phyloP scores from a whole-genome alignment of 1,140 invertebrate genomes.

The Eriocheir sinensis region DNA sequence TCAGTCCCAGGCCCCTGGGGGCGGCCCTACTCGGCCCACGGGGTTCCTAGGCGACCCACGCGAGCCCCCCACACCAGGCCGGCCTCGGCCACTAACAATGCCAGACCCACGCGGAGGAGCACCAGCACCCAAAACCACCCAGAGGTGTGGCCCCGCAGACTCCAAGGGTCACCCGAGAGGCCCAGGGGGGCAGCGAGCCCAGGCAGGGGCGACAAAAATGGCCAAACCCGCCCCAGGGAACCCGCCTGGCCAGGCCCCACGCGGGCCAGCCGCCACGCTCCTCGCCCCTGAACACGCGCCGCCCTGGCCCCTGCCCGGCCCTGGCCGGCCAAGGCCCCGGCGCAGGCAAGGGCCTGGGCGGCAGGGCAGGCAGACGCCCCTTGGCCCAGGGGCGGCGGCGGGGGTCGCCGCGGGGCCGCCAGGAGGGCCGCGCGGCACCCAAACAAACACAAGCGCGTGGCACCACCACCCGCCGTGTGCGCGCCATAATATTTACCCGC shows the following conservation, averaged over 20 bases:
- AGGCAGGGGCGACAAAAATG: neutral
- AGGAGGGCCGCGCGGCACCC: slow-evolving; percentile 38
- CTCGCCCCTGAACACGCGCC: neutral
- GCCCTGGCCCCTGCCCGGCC: neutral
- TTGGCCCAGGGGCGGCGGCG: neutral
- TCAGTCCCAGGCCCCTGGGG: too few species aligned
- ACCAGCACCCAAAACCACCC: neutral
- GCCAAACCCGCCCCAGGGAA: neutral
- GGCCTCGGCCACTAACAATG: neutral
- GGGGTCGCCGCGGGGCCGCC: neutral
- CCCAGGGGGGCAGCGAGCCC: neutral
- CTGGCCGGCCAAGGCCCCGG: neutral
- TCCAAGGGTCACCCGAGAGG: neutral
- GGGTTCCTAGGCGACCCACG: neutral
- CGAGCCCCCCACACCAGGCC: neutral
- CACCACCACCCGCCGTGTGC: slow-evolving; percentile 61
- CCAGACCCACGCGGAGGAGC: neutral
- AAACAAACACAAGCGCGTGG: slow-evolving; percentile 75
- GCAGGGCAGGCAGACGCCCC: neutral
- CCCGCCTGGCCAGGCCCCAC: neutral
- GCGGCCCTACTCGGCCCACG: too few species aligned
- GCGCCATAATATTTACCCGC: slow-evolving; percentile 71
- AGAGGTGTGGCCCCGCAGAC: neutral
- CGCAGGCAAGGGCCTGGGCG: neutral
- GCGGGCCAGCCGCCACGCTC: neutral